phyloP scores from a whole-genome alignment of 2,888 invertebrate species.

The Resseliella maxima region DNA sequence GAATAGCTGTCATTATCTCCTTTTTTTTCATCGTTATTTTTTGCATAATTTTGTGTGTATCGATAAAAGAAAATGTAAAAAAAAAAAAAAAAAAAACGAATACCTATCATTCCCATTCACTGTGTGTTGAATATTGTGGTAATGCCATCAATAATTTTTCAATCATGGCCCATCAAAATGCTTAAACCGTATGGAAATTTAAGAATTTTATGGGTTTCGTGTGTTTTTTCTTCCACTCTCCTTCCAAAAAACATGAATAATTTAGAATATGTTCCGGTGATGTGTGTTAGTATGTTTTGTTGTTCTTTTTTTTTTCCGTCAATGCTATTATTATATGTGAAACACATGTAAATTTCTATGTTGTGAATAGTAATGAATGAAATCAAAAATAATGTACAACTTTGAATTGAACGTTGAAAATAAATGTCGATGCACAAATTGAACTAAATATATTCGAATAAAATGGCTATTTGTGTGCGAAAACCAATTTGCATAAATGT shows the following conservation, averaged over 20 bases:
- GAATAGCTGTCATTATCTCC: no score
- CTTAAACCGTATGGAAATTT: slow-evolving; percentile 26
- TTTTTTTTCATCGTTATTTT: no score
- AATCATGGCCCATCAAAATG: background rate
- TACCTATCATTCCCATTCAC: background rate
- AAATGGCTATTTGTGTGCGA: background rate
- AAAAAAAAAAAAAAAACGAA: no score
- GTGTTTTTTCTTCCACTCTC: background rate
- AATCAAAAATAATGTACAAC: slow-evolving; percentile 21
- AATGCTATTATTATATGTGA: no score
- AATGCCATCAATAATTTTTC: background rate
- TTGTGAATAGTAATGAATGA: slow-evolving; percentile 30
- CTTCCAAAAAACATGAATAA: background rate
- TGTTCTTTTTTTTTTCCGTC: no score
- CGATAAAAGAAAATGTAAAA: background rate
- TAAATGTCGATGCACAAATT: background rate
- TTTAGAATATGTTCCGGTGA: background rate
- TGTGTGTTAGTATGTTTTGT: no score
- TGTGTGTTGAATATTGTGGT: background rate
- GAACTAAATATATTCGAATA: background rate
- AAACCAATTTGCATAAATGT: background rate
- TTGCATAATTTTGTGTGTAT: background rate
- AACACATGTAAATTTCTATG: slow-evolving; percentile 23
- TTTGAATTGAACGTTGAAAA: no score
- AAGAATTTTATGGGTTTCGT: background rate